Percentiles rank a stretch among this genome's conserved stretches.
phyloP scores from a whole-genome alignment of 2,113 vertebrate genomes.

The Mobula hypostoma region DNA sequence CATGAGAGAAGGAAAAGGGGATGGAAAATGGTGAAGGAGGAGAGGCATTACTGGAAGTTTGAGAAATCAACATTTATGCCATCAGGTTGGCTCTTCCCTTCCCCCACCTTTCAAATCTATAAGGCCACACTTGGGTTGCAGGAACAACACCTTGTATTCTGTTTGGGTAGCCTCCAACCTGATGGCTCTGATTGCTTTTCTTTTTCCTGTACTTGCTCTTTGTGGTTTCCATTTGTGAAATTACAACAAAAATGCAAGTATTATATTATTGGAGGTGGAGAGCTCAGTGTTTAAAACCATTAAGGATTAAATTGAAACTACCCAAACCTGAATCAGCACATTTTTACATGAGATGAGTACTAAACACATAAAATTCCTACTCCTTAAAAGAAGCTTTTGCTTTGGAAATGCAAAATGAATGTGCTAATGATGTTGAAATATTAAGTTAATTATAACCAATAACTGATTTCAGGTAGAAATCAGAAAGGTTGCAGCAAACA shows the following conservation, averaged over 20 bases:
- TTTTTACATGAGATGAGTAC: background rate
- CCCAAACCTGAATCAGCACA: background rate
- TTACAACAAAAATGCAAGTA: background rate
- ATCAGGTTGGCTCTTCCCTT: too few relatives aligned
- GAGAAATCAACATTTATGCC: too few relatives aligned
- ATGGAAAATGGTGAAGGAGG: too few relatives aligned
- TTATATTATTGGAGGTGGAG: background rate
- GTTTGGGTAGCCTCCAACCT: too few relatives aligned
- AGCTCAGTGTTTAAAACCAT: background rate
- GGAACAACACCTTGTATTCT: too few relatives aligned
- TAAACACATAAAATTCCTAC: background rate
- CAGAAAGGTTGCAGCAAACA: conserved; percentile 23
- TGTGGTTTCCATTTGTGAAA: background rate
- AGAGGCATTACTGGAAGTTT: too few relatives aligned
- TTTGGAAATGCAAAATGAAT: background rate
- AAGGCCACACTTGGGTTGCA: too few relatives aligned
- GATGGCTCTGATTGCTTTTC: background rate
- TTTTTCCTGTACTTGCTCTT: background rate
- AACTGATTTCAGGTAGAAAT: conserved; percentile 32
- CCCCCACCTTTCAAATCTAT: too few relatives aligned
- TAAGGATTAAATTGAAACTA: background rate
- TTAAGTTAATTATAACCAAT: background rate
- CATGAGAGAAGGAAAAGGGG: too few relatives aligned
- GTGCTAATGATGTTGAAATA: background rate
- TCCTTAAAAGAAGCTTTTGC: background rate